Percentiles rank a stretch among this genome's conserved stretches.
phyloP scores from a whole-genome alignment of 2,797 vertebrate genomes.

The Semaprochilodus insignis region DNA sequence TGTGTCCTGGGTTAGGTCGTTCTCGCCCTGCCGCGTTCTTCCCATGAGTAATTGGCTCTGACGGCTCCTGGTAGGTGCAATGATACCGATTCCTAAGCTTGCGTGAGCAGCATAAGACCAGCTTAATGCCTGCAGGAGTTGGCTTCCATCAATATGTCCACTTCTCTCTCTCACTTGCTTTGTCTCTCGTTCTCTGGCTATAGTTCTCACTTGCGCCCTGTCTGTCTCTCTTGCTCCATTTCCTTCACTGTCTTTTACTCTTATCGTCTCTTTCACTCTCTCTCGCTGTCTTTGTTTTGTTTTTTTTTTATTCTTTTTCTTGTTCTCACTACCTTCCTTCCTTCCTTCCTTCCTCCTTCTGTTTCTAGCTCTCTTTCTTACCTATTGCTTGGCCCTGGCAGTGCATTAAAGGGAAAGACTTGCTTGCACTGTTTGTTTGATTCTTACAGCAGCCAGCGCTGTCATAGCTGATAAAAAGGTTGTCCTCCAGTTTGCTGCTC shows the following conservation, averaged over 20 bases:
- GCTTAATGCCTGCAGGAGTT: slow-evolving; percentile 79
- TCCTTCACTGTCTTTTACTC: slow-evolving; percentile 53
- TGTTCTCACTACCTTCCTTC: slow-evolving; percentile 29
- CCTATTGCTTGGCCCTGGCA: slow-evolving; percentile 68
- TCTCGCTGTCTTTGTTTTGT: slow-evolving; percentile 63
- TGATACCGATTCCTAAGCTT: slow-evolving; percentile 77
- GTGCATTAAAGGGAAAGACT: slow-evolving; percentile 88
- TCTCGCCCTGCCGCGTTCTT: slow-evolving; percentile 57
- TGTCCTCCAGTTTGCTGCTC: slow-evolving; percentile 68
- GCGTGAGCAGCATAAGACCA: slow-evolving; percentile 78
- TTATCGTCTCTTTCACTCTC: slow-evolving; percentile 60
- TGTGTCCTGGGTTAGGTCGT: slow-evolving; percentile 53
- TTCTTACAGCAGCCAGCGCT: slow-evolving; percentile 80
- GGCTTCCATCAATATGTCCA: slow-evolving; percentile 75
- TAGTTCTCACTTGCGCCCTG: background rate
- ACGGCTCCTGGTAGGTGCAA: slow-evolving; percentile 76
- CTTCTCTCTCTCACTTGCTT: slow-evolving; percentile 66
- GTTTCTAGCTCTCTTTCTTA: slow-evolving; percentile 66
- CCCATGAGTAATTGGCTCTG: slow-evolving; percentile 82
- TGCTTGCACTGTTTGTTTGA: slow-evolving; percentile 79
- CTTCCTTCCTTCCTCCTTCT: slow-evolving; percentile 63
- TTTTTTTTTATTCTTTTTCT: slow-evolving; percentile 60
- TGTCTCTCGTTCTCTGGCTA: slow-evolving; percentile 52
- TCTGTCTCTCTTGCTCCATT: slow-evolving; percentile 64
- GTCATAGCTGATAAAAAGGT: slow-evolving; percentile 84